Conservation (phyloP, 2,888 invertebrate genomes). For the Meandrusa payeni region DNA sequence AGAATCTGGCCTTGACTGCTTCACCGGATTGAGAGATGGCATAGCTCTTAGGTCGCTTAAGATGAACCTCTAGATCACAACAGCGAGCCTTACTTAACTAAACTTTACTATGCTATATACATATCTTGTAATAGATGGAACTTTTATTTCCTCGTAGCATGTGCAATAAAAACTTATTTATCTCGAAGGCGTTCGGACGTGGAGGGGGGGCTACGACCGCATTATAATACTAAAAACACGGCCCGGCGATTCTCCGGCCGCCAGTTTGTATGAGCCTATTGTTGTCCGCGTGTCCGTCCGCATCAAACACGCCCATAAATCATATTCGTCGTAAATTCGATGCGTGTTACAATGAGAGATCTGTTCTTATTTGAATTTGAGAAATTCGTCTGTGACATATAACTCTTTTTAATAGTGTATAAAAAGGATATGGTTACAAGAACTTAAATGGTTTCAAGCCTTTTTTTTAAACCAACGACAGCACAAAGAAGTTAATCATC, state of each 20-base stretch:
- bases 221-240: slow-evolving; percentile 71
- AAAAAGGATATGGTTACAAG: too few relatives aligned
- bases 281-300: slow-evolving; percentile 72
- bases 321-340: slow-evolving; percentile 78
- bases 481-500: too few relatives aligned
- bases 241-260: slow-evolving; percentile 51
- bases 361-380: slow-evolving; percentile 69
- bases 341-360: slow-evolving; percentile 72
- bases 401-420: slow-evolving; percentile 32
- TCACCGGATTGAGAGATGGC: too few relatives aligned
- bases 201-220: slow-evolving; percentile 56
- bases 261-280: slow-evolving; percentile 64
- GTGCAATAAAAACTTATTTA: slow-evolving; percentile 58
- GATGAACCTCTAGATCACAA: too few relatives aligned
- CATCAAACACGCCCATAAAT: slow-evolving; percentile 75
- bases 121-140: too few relatives aligned
- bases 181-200: slow-evolving; percentile 25
- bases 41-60: too few relatives aligned
- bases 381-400: slow-evolving; percentile 43
- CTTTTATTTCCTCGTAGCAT: slow-evolving; percentile 49
- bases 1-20: too few relatives aligned
- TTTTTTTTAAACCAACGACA: too few relatives aligned
- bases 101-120: too few relatives aligned
- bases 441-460: too few relatives aligned
- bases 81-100: too few relatives aligned